Evolutionary conservation across 2,113 vertebrate species (phyloP), one percentile per base, ranked within the genome.

Genomic region (Porphyrio hochstetteri): DNA sequence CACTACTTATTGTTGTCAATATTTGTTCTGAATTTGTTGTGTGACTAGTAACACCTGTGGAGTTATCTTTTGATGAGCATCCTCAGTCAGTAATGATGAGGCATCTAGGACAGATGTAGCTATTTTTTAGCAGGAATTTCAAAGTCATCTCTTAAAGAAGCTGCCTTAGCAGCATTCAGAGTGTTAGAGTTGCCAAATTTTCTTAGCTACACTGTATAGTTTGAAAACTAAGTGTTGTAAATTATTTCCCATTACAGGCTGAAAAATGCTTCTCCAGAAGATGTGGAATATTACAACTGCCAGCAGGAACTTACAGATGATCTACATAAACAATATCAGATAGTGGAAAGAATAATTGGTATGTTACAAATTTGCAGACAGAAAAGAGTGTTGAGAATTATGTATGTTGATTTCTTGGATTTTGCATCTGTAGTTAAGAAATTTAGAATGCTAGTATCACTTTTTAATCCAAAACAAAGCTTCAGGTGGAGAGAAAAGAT

Each of bases 331-430:
- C 99, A 99, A 42, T 99, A 99, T 97, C 99, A 99, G 94, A 98
- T 99, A 90, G 99, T 99, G 84, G 99, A 99, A 93, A 98, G 99
- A 96, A 99, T 99, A 96, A 99, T 99, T 96, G 99, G 99, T 99
- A 97, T 87, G 97, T 92, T 81, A 71, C 55, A 86, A 91, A 61
- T 50, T n/a, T 86, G 16, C 0, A 3, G 56, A 74, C 10, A 68
- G 48, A 87, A 82, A 60, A 61, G 25, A n/a, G 8, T 27, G 10
- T 52, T 48, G 16, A 16, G 31, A 36, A 59, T 84, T 46, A 7
- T 76, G 3, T 36, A 19, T 67, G 18, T 68, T 94, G 8, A 56
- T 27, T 78, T 3, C 14, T 56, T 50, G 2, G 40, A 13, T 84
- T 13, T 77, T 90, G 8, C 29, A 24, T 56, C 55, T 80, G 16